Base-by-base conservation (phyloP, 2,888 invertebrate species). In the Leptopilina drosophilae region DNA sequence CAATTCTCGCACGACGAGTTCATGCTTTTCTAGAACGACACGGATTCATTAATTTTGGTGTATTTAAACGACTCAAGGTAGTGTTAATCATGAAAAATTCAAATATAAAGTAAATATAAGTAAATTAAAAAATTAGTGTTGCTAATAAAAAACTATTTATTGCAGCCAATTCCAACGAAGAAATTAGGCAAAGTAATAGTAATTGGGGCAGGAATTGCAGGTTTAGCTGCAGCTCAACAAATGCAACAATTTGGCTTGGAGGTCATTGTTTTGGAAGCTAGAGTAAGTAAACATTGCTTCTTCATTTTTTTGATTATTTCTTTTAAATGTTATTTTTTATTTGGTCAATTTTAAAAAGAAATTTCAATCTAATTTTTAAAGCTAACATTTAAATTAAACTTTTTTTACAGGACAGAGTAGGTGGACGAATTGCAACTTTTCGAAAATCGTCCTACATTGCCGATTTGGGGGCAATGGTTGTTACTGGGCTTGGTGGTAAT, bases 11-110 rank as follows among this genome's bases (percentile, higher is more conserved):
- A 2, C 94, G 95, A 89, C 94, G 98, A 84, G 95, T 97, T 49
- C 98, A 98, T 92, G 96, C 96, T 0, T 99, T 97, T 92, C 93
- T 99, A 59, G 98, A 99, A 89, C 94, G 99, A 66, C 98, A 99
- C 92, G 99, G 99, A 2, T 98, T 97, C 88, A 98, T 99, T 83
- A 99, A 99, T 93, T 99, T 98, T 93, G 99, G 99, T 0, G 96
- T 98, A 76, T 99, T 98, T 92, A 97, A 98, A 90, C 94, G 97
- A 59, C 92, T 96, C 5, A 96, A 96, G 89, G 95, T 96, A 78
- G 94, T 95, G 7, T 62, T 9, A 20, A 20, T 20, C 5, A 7
- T n/a, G 1, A 59, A 59, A 5, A 15, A 59, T n/a, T 4, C n/a
- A 56, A 46, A 46, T 3, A 15, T 2, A n/a, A n/a, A n/a, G n/a